Conservation (phyloP, 2,113 vertebrate species). For the Nansenia antarctica region DNA sequence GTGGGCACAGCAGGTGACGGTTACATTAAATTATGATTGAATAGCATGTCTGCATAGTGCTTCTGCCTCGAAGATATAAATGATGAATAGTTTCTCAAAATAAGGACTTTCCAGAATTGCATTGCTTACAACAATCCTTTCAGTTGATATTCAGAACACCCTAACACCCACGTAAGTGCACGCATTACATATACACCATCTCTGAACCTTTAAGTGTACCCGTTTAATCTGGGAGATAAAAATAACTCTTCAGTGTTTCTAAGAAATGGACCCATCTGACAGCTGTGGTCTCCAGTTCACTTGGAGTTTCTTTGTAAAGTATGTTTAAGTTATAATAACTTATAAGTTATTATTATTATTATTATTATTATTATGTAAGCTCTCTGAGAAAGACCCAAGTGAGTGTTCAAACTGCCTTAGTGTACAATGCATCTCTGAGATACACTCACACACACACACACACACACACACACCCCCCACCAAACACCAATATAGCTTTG, state of each 20-base stretch:
- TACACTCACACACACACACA: too few relatives aligned
- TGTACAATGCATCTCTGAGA: too few relatives aligned
- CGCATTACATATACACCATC: not conserved
- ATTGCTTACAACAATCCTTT: not conserved
- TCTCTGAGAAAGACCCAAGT: too few relatives aligned
- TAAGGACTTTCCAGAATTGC: not conserved
- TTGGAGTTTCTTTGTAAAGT: too few relatives aligned
- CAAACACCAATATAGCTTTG: not conserved
- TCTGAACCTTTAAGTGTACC: conserved; percentile 12
- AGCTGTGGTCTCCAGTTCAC: conserved; percentile 21
- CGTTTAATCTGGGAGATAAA: conserved; percentile 18
- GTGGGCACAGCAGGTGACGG: too few relatives aligned
- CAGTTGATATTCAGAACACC: not conserved
- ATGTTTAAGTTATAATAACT: too few relatives aligned
- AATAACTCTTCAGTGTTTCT: conserved; percentile 1
- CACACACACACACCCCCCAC: too few relatives aligned
- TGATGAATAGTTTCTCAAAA: too few relatives aligned
- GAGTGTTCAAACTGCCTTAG: too few relatives aligned
- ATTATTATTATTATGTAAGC: too few relatives aligned
- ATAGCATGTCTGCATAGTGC: not conserved
- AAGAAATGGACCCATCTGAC: conserved; percentile 36
- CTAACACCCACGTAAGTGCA: not conserved
- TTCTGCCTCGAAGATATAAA: not conserved
- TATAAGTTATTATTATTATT: too few relatives aligned
- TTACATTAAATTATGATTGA: too few relatives aligned